phyloP scores from a whole-genome alignment of 2,797 vertebrate species.

The Pipistrellus nathusii region DNA sequence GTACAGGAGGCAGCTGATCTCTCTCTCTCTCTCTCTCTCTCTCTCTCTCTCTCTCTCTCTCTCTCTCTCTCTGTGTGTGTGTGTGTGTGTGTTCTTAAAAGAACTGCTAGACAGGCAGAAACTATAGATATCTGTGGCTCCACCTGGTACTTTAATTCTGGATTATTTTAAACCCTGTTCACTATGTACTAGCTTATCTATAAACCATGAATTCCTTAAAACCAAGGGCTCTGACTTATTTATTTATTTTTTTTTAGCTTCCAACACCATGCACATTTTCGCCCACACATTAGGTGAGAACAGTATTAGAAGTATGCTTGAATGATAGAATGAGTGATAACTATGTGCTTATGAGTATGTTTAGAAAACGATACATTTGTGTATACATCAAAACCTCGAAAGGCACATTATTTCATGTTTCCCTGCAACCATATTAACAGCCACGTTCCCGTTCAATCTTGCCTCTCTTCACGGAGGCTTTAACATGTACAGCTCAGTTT shows the following conservation, averaged over 20 bases:
- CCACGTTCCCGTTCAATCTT: neutral
- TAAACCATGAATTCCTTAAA: slow-evolving; percentile 21
- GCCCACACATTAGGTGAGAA: neutral
- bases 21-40: neutral
- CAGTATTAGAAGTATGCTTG: neutral
- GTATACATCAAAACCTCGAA: neutral
- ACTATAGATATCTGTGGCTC: neutral
- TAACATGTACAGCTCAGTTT: slow-evolving; percentile 70
- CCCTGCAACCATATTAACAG: neutral
- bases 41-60: too few species aligned
- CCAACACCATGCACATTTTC: neutral
- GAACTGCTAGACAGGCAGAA: neutral
- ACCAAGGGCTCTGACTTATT: neutral
- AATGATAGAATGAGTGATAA: neutral
- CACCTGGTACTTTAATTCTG: neutral
- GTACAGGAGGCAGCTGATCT: neutral
- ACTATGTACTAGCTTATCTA: neutral
- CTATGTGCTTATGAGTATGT: neutral
- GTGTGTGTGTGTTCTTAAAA: neutral
- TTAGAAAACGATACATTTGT: slow-evolving; percentile 17
- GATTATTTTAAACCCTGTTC: neutral
- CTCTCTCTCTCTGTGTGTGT: too few species aligned
- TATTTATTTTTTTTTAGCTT: slow-evolving; percentile 9
- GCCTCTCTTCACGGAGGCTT: slow-evolving; percentile 58
- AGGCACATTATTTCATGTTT: slow-evolving; percentile 26